Evolutionary conservation across 2,888 invertebrate genomes (phyloP).

Genomic region (Hyposoter dolosus): DNA sequence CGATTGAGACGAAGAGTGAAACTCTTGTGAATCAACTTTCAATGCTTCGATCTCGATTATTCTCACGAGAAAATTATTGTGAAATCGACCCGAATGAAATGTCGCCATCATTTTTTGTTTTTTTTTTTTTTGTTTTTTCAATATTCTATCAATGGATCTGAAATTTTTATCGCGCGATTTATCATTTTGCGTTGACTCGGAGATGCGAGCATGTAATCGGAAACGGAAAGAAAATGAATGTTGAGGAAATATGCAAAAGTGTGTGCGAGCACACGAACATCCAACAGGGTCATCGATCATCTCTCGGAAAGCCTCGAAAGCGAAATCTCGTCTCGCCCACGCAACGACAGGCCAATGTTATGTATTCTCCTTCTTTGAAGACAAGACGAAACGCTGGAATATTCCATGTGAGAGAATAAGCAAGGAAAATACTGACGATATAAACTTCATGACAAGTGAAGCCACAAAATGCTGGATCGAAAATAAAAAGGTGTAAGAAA

Average conservation of each 20-base stretch:
- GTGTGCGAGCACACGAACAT: conserved; percentile 26
- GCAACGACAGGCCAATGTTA: conserved; percentile 52
- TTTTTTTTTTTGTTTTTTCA: neutral
- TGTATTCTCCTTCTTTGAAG: conserved; percentile 4
- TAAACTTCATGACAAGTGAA: conserved; percentile 38
- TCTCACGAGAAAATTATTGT: conserved; percentile 13
- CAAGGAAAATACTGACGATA: conserved; percentile 8
- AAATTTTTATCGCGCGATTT: neutral
- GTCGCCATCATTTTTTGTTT: neutral
- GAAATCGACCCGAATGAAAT: conserved; percentile 5
- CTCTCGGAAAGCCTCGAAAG: conserved; percentile 62
- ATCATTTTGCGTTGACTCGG: conserved; percentile 10
- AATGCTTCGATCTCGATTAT: conserved; percentile 18
- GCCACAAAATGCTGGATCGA: neutral
- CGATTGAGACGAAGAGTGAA: neutral
- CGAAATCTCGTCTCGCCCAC: conserved; percentile 68
- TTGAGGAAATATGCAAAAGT: conserved; percentile 36
- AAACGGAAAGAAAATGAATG: conserved; percentile 53
- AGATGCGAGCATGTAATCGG: conserved; percentile 54
- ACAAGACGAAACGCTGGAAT: conserved; percentile 29
- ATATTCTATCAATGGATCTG: neutral
- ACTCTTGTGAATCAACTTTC: conserved; percentile 1
- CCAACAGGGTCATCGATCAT: conserved; percentile 65
- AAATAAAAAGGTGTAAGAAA: neutral
- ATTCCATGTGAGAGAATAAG: conserved; percentile 9